Evolutionary conservation across 2,113 vertebrate species (phyloP), one percentile per base, ranked within the genome.

Genomic region (Periophthalmodon schlosseri): DNA sequence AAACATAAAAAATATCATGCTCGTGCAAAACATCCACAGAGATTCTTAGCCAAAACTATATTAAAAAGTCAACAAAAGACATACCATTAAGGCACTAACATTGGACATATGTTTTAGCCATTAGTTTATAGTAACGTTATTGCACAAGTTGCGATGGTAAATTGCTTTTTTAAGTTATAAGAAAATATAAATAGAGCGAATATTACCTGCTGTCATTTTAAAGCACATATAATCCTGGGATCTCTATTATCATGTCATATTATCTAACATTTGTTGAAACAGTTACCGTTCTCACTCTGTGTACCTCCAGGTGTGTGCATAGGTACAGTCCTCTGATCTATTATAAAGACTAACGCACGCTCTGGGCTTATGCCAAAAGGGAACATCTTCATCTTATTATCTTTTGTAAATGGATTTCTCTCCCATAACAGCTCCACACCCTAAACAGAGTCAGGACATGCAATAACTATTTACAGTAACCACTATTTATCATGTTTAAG

Each of bases 241-340:
- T 65, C 18, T 65, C 18, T 12, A 18, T 15, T 36, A 36, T 36
- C 28, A 44, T 7, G 5, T 34, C 28, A 20, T 16, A 18, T 64
- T 36, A 61, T 61, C 23, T 16, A 20, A 73, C 44, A 13, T 64
- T 79, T 72, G 33, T n/a, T 52, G 58, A 52, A 81, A 74, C 5
- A 74, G 24, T 11, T 24, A 16, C n/a, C 58, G 5, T 67, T 56
- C 70, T 24, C 15, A 58, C 58, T 44, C 5, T n/a, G 13, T 65
- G 69, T 36, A 54, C 46, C 66, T 47, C 4, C 81, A 90, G 86
- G 88, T 90, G 84, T 89, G 79, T 87, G 63, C 82, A 65, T 76
- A 36, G 18, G 75, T 39, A 77, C 36, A 34, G 23, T 14, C 46
- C 50, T 76, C 67, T 67, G 67, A 54, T 76, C 52, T 57, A 63